These are phyloP conservation scores for Corythornis madagascariensis DNA, from an alignment of 2,113 vertebrate species.

Conservation along the genomic window DNA sequence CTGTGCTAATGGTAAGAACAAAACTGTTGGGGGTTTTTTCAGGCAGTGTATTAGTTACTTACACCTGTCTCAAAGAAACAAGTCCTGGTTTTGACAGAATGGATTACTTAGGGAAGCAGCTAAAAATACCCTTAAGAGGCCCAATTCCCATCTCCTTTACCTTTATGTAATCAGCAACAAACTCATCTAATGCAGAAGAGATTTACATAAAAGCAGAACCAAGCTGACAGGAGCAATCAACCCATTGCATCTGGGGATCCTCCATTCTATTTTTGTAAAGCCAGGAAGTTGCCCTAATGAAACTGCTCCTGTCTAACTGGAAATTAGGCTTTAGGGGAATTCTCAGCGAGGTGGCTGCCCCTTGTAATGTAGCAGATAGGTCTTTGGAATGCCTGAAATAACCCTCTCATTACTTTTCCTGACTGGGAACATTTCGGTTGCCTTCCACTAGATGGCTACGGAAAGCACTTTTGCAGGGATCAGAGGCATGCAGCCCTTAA, in stretches of 20 bases:
- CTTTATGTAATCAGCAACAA: not conserved
- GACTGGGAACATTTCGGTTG: not conserved
- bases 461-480: not conserved
- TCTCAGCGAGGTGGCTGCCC: not conserved
- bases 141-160: not conserved
- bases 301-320: not conserved
- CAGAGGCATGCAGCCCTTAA: not conserved
- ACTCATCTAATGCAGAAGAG: not conserved
- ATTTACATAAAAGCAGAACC: not conserved
- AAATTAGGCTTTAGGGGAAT: not conserved
- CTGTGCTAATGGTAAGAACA: not conserved
- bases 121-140: not conserved
- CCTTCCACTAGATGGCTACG: slow-evolving; percentile 60
- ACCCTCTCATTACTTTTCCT: not conserved
- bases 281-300: not conserved
- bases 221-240: not conserved
- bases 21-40: not conserved
- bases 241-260: not conserved
- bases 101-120: not conserved
- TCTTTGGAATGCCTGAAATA: not conserved
- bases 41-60: not conserved
- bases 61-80: not conserved
- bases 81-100: not conserved
- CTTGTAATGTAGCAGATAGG: not conserved
- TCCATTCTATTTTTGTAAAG: not conserved